A percentile compares a stretch with the other conserved stretches of the same genome.
These are phyloP conservation scores for Paedocypris micromegethes DNA, from an alignment of 2,797 vertebrate genomes.

Conservation along the genomic window DNA sequence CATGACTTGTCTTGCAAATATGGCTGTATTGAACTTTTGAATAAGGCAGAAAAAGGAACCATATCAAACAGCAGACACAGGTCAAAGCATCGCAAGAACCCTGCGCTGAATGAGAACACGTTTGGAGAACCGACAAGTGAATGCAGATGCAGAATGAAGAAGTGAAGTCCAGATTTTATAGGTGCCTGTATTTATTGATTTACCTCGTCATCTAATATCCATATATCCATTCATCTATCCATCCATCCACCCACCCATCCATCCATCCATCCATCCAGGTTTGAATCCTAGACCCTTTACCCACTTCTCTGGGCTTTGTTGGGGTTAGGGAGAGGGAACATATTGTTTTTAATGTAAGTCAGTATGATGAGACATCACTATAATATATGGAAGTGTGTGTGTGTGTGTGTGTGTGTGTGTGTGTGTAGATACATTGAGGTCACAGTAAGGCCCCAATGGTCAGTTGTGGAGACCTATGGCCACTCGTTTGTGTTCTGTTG, in stretches of 20 bases:
- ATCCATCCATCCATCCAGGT: too few species aligned
- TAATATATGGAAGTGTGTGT: too few species aligned
- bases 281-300: too few species aligned
- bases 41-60: not conserved
- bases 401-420: too few species aligned
- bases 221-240: not conserved
- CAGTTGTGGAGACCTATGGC: too few species aligned
- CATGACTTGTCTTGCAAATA: slow-evolving; percentile 36
- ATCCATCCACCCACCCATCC: not conserved
- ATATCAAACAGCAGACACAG: slow-evolving; percentile 34
- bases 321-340: too few species aligned
- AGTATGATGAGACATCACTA: too few species aligned
- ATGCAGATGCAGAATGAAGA: slow-evolving; percentile 45
- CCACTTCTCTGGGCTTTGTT: too few species aligned
- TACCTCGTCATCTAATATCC: not conserved
- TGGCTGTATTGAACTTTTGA: not conserved
- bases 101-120: slow-evolving; percentile 14
- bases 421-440: too few species aligned
- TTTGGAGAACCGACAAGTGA: slow-evolving; percentile 44
- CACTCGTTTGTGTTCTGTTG: too few species aligned
- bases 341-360: too few species aligned
- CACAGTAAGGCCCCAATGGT: too few species aligned
- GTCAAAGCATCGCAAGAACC: slow-evolving; percentile 25
- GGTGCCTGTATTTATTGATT: slow-evolving; percentile 12
- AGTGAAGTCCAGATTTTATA: slow-evolving; percentile 38